Base-by-base conservation (phyloP, 2,797 vertebrate genomes). In the Cossypha caffra region DNA sequence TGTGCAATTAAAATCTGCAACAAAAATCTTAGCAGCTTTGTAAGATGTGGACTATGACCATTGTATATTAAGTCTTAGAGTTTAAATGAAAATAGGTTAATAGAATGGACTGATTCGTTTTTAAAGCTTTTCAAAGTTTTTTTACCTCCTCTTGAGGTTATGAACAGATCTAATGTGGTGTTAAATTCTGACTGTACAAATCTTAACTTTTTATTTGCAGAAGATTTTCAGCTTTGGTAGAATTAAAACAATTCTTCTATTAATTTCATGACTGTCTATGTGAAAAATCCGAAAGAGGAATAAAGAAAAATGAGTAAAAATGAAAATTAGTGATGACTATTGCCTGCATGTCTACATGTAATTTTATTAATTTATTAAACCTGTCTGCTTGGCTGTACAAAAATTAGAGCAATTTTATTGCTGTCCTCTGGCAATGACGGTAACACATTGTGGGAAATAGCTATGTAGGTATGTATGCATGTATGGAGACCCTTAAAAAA, bases 1-100 rank as follows among this genome's bases (percentile, higher is more conserved):
- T 83, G 17, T 86, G 96, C 92, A 97, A 94, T 98, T 97, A 98
- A 97, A 96, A 90, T 90, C 85, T 86, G 35, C 52, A 83, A 66
- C 94, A 77, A 62, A 90, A 89, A 85, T 86, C 85, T 93, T 84
- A 78, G 91, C 58, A 94, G 83, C 82, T 95, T 95, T 88, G n/a
- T 82, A 57, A 91, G 67, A 78, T 88, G 45, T 72, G 78, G 62
- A 31, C 51, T 94, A 73, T 89, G 88, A 66, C 72, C 78, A 88
- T 82, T 91, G 29, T 94, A 63, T 87, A 86, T 93, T 59, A 73
- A 64, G 31, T 42, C 78, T 88, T 86, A 67, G 33, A 45, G 47
- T 37, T 79, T 72, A 72, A 88, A 68, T 88, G 54, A 86, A 85
- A 85, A 84, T 43, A 87, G 37, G 43, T 86, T 94, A 78, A 91